These are phyloP conservation scores for Eledone cirrhosa DNA, from an alignment of 2,888 invertebrate species.

Conservation along the genomic window DNA sequence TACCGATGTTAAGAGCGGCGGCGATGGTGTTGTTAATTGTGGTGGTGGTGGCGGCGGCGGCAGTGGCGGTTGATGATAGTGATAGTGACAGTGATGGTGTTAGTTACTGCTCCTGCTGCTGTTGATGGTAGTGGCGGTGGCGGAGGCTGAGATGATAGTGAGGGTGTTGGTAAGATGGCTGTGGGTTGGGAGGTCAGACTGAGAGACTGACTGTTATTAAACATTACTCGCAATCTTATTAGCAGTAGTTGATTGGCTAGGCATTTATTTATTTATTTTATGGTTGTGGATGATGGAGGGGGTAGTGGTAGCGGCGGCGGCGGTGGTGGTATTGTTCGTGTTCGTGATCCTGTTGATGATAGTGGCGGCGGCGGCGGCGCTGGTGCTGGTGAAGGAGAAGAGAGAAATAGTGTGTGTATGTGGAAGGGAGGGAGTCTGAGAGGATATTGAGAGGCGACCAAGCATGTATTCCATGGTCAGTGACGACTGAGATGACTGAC, in stretches of 20 bases:
- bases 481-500: slow-evolving; percentile 25
- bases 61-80: neutral
- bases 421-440: neutral
- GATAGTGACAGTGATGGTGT: neutral
- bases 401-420: neutral
- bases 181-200: neutral
- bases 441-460: neutral
- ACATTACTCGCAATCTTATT: slow-evolving; percentile 26
- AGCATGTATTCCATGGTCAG: slow-evolving; percentile 18
- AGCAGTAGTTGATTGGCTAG: slow-evolving; percentile 25
- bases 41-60: neutral
- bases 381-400: neutral
- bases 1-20: neutral
- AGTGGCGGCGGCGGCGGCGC: neutral
- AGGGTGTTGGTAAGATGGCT: neutral
- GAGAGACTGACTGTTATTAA: slow-evolving; percentile 23
- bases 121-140: neutral
- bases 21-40: neutral
- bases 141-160: neutral
- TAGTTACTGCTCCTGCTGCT: neutral
- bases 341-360: neutral
- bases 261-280: neutral
- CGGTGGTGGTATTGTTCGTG: neutral
- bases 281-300: neutral
- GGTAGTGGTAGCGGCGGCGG: neutral